phyloP scores from a whole-genome alignment of 2,888 invertebrate species.

The Drosophila atripex region DNA sequence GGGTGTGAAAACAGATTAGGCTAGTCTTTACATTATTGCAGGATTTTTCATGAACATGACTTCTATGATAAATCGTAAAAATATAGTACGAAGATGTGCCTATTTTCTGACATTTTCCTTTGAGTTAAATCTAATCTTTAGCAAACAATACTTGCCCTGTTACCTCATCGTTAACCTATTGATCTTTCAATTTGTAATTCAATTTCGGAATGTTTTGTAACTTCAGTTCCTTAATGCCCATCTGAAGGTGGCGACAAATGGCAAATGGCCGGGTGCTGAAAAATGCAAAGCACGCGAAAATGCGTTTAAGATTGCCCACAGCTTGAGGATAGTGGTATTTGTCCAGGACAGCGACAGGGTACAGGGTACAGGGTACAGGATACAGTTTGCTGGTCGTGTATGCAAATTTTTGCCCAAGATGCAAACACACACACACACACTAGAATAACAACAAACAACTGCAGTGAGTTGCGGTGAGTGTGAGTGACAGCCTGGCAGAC shows the following conservation, averaged over 20 bases:
- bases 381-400: slow-evolving; percentile 22
- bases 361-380: background rate
- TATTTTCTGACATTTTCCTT: no score
- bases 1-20: slow-evolving; percentile 12
- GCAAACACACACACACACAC: slow-evolving; percentile 8
- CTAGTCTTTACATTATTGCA: no score
- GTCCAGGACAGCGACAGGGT: slow-evolving; percentile 1
- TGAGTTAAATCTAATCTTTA: no score
- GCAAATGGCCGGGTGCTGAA: slow-evolving; percentile 20
- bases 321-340: slow-evolving; percentile 4
- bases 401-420: slow-evolving; percentile 41
- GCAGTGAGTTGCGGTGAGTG: slow-evolving; percentile 50
- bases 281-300: slow-evolving; percentile 55
- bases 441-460: slow-evolving; percentile 24
- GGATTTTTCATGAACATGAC: no score
- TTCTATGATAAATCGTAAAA: no score
- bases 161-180: background rate
- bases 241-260: slow-evolving; percentile 42
- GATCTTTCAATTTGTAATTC: slow-evolving; percentile 10
- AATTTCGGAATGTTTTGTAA: slow-evolving; percentile 22
- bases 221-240: slow-evolving; percentile 39
- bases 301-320: slow-evolving; percentile 47
- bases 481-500: slow-evolving; percentile 54
- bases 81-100: no score
- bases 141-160: no score